Base-by-base conservation (phyloP, 2,888 invertebrate genomes). In the Ypsolopha scabrella region DNA sequence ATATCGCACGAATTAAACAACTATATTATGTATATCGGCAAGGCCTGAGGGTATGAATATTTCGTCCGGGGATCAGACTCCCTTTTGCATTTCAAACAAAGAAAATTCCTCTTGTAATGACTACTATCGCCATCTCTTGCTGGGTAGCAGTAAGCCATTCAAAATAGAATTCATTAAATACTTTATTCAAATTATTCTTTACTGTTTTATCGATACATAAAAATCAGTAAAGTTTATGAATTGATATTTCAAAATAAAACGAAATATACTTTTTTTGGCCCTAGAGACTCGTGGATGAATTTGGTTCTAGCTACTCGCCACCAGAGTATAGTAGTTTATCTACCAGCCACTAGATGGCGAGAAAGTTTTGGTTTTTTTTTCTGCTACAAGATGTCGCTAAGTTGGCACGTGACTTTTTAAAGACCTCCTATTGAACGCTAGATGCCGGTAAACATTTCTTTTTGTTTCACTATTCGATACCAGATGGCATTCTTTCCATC, bases 311-410 rank as follows among this genome's bases (percentile, higher is more conserved):
- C 24, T 24, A 24, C 24, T 24, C 24, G 24, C 24, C 24, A 24
- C 24, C 4, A 24, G 24, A 24, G 43, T 6, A 43, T 14, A 43
- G 10, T 45, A 35, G 7, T 55, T 50, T 6, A 8, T 8, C 61
- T 62, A 58, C 34, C 62, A 36, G 4, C 9, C 50, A 50, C 48
- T 51, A 66, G 65, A 59, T 61, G 61, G 53, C 63, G 45, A 51
- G 53, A 14, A 38, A 41, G 6, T 38, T 44, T 36, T 54, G 52
- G 52, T 57, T 11, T 1, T 2, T 0, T 14, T 36, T 35, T 33
- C 52, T 7, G 2, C 34, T 45, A 46, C 50, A 48, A 62, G 64
- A 56, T 58, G 57, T 55, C 55, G 51, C 33, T 53, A 44, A n/a
- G 24, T 24, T 24, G n/a, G 24, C 24, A 24, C 37, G 33, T 11